phyloP scores from a whole-genome alignment of 2,888 invertebrate genomes.

The Scaptomyza caliginosa region DNA sequence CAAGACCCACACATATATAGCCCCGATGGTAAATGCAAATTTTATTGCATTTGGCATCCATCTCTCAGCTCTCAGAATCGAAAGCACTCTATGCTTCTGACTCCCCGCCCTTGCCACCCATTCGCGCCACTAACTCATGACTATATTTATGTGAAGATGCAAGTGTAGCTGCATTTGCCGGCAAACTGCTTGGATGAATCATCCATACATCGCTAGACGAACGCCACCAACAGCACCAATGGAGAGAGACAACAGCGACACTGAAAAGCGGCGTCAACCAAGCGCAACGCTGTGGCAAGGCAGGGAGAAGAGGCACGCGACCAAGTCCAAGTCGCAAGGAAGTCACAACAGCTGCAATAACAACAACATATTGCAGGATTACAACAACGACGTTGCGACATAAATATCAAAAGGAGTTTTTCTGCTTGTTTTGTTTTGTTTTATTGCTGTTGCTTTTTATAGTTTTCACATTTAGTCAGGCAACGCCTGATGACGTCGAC shows the following conservation, averaged over 20 bases:
- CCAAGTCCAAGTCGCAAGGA: conserved; percentile 59
- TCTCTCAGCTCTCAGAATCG: conserved; percentile 26
- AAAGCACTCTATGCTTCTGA: neutral
- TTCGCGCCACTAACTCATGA: conserved; percentile 1
- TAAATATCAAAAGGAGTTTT: conserved; percentile 68
- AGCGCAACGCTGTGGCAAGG: conserved; percentile 43
- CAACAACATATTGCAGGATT: conserved; percentile 59
- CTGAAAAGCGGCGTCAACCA: conserved; percentile 38
- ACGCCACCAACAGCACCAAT: conserved; percentile 38
- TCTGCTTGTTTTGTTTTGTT: conserved; percentile 50
- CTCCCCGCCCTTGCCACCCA: neutral
- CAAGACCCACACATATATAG: conserved; percentile 28
- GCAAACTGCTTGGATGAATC: conserved; percentile 50
- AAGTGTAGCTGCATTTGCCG: conserved; percentile 53
- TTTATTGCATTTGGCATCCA: conserved; percentile 45
- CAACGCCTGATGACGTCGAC: conserved; percentile 67
- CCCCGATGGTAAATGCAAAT: conserved; percentile 34
- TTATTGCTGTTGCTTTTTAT: conserved; percentile 67
- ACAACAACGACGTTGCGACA: conserved; percentile 57
- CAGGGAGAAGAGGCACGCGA: conserved; percentile 58
- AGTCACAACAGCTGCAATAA: conserved; percentile 24
- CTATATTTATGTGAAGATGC: conserved; percentile 18
- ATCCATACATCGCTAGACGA: conserved; percentile 29
- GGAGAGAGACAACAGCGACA: conserved; percentile 31
- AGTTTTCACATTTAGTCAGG: conserved; percentile 61